phyloP scores from a whole-genome alignment of 2,888 invertebrate species.

The Zhuqinia jingwanae region DNA sequence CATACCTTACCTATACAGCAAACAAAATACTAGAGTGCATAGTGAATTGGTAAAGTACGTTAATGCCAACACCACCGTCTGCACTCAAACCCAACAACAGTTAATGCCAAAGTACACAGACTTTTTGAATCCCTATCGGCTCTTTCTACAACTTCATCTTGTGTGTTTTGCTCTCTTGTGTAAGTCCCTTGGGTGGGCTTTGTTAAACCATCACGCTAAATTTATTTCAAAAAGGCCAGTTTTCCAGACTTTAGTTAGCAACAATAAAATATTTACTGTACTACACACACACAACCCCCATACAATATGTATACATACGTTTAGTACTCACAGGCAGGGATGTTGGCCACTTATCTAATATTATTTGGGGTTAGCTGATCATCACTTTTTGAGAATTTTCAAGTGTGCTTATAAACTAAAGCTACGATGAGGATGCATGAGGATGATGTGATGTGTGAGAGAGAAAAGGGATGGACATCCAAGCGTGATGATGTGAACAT shows the following conservation, averaged over 20 bases:
- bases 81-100: background rate
- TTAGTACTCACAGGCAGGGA: background rate
- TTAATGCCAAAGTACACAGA: constrained; percentile 51
- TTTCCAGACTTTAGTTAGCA: constrained; percentile 54
- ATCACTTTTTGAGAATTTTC: constrained; percentile 59
- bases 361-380: constrained; percentile 47
- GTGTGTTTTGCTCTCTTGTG: constrained; percentile 64
- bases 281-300: background rate
- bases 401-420: constrained; percentile 47
- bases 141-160: constrained; percentile 16
- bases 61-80: too few species aligned
- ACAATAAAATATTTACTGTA: constrained; percentile 31
- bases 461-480: constrained; percentile 9
- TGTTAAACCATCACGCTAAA: constrained; percentile 77
- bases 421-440: too few species aligned
- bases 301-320: too few species aligned
- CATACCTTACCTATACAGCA: background rate
- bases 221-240: constrained; percentile 76
- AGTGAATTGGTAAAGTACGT: too few species aligned
- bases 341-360: constrained; percentile 1
- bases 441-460: background rate
- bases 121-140: constrained; percentile 18
- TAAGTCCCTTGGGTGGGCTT: constrained; percentile 76
- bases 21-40: background rate
- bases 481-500: constrained; percentile 2